Evolutionary conservation across 2,797 vertebrate species (phyloP).

Genomic region (Onychomys torridus): DNA sequence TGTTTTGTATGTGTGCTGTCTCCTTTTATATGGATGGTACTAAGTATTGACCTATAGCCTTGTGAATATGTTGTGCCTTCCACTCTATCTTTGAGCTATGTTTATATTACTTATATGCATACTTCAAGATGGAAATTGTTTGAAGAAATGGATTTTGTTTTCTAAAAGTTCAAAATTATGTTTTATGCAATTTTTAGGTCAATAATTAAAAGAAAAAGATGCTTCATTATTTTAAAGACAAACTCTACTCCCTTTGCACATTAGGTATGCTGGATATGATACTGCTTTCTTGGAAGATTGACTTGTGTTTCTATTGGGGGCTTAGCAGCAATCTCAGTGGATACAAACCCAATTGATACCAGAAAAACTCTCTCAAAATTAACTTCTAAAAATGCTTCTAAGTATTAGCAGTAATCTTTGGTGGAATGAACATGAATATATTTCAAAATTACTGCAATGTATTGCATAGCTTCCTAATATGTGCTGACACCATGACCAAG

Average conservation of each 20-base stretch:
- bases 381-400: not conserved
- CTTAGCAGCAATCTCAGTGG: not conserved
- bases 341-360: too few relatives aligned
- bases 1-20: not conserved
- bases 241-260: not conserved
- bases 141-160: not conserved
- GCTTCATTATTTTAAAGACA: not conserved
- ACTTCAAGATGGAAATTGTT: not conserved
- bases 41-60: not conserved
- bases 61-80: not conserved
- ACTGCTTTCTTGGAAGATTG: too few relatives aligned
- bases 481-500: not conserved
- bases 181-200: not conserved
- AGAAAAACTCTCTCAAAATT: accelerated
- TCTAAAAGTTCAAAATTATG: not conserved
- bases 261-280: accelerated
- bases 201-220: not conserved
- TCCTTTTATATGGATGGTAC: not conserved
- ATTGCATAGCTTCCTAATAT: not conserved
- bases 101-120: not conserved
- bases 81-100: not conserved
- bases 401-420: not conserved
- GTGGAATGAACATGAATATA: not conserved
- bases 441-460: not conserved
- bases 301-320: not conserved